Conservation (phyloP, 2,113 vertebrate genomes). For the Onychorhynchus coronatus region DNA sequence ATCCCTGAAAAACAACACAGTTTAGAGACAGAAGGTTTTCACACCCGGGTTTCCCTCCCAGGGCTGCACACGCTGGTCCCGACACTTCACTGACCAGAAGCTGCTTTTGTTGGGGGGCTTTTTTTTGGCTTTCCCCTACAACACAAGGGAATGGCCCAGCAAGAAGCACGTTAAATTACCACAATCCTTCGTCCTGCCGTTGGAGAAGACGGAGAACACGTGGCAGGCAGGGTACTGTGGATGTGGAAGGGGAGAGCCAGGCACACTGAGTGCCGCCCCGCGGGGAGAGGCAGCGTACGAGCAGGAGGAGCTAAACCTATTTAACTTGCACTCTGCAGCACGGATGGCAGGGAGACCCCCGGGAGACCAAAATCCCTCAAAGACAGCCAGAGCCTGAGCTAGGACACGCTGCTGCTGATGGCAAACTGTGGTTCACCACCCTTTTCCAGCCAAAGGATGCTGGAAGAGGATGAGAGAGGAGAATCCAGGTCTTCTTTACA, state of each 20-base stretch:
- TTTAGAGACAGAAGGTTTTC: neutral
- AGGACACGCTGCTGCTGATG: neutral
- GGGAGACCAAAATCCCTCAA: neutral
- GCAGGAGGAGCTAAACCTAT: neutral
- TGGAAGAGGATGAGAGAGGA: neutral
- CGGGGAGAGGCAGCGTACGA: fast-evolving
- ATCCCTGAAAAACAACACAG: fast-evolving
- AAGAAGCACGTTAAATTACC: neutral
- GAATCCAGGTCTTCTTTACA: neutral
- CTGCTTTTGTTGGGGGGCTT: neutral
- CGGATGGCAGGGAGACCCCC: neutral
- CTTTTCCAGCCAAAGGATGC: neutral
- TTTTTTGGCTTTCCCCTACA: neutral
- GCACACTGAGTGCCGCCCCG: fast-evolving
- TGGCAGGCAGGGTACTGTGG: fast-evolving
- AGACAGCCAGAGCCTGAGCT: neutral
- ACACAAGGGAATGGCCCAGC: neutral
- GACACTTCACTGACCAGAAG: neutral
- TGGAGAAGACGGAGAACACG: fast-evolving
- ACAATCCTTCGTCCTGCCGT: fast-evolving
- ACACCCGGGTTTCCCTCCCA: neutral
- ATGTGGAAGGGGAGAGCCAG: neutral
- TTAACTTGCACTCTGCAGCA: neutral
- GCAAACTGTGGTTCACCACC: fast-evolving
- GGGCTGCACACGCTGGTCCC: fast-evolving